Evolutionary conservation across 2,113 vertebrate genomes (phyloP), one percentile per base, ranked within the genome.

Genomic region (Onychorhynchus coronatus): DNA sequence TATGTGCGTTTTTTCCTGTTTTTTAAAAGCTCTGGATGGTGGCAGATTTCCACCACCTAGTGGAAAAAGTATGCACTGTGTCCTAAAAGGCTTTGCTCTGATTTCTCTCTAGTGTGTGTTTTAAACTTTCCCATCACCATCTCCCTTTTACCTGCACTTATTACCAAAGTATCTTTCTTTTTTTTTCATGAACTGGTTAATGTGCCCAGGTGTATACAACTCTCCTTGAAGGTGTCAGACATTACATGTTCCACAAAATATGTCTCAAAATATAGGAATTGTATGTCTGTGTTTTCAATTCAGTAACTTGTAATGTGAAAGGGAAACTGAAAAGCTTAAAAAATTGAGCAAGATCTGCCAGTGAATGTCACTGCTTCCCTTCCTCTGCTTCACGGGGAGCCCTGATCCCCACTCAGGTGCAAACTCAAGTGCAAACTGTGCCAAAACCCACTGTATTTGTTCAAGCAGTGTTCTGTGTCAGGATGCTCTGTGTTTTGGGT

Each of bases 41-140:
- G 97, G 97, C 96, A 95, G 97, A 97, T 97, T 97, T 96, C 97
- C 95, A 97, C 98, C 98, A 98, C 97, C 98, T 98, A 98, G 98
- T 98, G 98, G 97, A 88, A 95, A 92, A 96, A 85, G 12, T 62
- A 67, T 88, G 56, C 33, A 96, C 35, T 88, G 53, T 71, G 61
- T 37, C 58, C 39, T 86, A 18, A 71, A 86, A 94, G 66, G 55
- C 39, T 28, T 58, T 28, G 22, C 42, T 85, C 56, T 37, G 56
- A 53, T 95, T 81, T 80, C n/a, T 46, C 25, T 47, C 37, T 25
- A 17, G 31, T 13, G 47, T 12, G 16, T 30, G 44, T 22, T 85
- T 44, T 31, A 68, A 86, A 71, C 31, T 25, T 62, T 21, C 10
- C 33, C 39, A 17, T 17, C 33, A 21, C 18, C 58, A 73, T 10